Evolutionary conservation across 2,797 vertebrate species (phyloP), one percentile per base, ranked within the genome.

Genomic region (Sebastes jordani): DNA sequence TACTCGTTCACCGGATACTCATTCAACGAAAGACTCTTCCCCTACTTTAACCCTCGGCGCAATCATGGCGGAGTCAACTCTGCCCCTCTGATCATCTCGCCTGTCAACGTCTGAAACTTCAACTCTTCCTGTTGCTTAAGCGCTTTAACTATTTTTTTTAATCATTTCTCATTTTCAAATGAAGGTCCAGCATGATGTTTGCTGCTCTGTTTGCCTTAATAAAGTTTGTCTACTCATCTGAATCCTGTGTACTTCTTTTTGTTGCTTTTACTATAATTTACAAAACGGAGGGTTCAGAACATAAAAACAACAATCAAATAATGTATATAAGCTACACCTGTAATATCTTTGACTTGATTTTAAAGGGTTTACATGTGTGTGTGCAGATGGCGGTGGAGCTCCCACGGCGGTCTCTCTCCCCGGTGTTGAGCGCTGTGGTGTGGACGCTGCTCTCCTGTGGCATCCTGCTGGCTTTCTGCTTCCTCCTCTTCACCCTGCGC

Each of bases 371-470:
- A 74, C 55, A 81, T 82, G 77, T 70, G 71, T 68, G 66, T 81
- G 72, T 80, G 70, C 90, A 97, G 95, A 83, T 80, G 69, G 81
- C 84, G 1, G 84, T 72, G 80, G 94, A 94, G 69, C 84, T 87
- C 13, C 92, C 91, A 1, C 79, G 72, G 67, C 89, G 81, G 27
- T 67, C 92, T 38, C 85, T 96, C 56, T 97, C 98, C 46, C 95
- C 94, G 3, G 96, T 94, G 70, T 93, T 99, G 1, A 91, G 95
- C 76, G 97, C 97, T 46, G 88, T 97, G 30, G 91, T 97, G 71
- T 98, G 97, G 97, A 96, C 95, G 0, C 96, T 98, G 74, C 96
- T 99, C 71, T 98, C 97, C 11, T 94, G 93, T 82, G 98, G 98
- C 83, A 95, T 99, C 84, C 94, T 99, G 29, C 85, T 98, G 74